These are phyloP conservation scores for Podarcis cretensis DNA, from an alignment of 2,113 vertebrate genomes.

Conservation along the genomic window DNA sequence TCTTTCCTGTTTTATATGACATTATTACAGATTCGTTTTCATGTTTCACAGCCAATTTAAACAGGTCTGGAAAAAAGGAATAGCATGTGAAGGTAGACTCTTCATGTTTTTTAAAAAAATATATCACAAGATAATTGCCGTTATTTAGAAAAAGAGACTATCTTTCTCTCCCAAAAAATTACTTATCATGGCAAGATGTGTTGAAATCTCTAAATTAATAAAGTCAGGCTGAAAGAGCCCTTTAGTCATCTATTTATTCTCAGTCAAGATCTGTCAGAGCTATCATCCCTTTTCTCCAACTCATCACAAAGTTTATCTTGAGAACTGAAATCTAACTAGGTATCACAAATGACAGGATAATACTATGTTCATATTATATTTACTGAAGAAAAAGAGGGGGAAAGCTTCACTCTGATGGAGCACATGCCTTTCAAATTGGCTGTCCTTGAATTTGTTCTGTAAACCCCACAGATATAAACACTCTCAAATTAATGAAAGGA, in stretches of 20 bases:
- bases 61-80: constrained; percentile 11
- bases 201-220: not conserved
- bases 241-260: not conserved
- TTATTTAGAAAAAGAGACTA: constrained; percentile 27
- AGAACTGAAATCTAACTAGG: constrained; percentile 6
- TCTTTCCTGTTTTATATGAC: not conserved
- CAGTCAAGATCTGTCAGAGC: constrained; percentile 9
- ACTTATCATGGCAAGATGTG: constrained; percentile 14
- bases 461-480: not conserved
- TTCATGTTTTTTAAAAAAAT: not conserved
- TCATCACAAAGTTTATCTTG: constrained; percentile 20
- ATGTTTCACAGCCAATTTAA: constrained; percentile 16
- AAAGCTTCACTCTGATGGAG: not conserved
- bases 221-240: constrained; percentile 2
- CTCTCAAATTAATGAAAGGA: not conserved
- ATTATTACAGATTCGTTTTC: not conserved
- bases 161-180: constrained; percentile 11
- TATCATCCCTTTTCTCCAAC: not conserved
- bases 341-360: constrained; percentile 21
- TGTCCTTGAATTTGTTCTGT: not conserved
- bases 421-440: not conserved
- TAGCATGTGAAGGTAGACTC: constrained; percentile 12
- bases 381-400: not conserved
- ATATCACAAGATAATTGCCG: constrained; percentile 32
- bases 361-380: not conserved